A percentile compares a stretch with the other conserved stretches of the same genome.
Conservation (phyloP, 2,113 vertebrate genomes). For the Rhinolophus ferrumequinum region DNA sequence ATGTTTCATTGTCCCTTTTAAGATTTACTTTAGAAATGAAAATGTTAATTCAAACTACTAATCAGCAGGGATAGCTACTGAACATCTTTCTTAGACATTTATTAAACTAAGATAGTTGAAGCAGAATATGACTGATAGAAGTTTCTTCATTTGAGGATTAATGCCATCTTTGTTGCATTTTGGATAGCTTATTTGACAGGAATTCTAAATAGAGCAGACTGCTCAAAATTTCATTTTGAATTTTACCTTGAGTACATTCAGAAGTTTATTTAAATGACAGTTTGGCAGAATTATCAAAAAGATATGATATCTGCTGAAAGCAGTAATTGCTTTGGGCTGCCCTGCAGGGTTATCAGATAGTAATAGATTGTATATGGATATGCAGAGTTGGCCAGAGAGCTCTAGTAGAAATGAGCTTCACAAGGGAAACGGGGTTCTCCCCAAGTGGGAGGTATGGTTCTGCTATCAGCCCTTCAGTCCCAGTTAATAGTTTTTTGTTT, state of each 20-base stretch:
- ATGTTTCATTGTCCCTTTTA: background rate
- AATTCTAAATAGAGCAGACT: slow-evolving; percentile 53
- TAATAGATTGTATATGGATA: background rate
- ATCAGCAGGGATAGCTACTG: background rate
- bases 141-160: slow-evolving; percentile 25
- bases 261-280: slow-evolving; percentile 57
- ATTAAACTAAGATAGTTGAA: slow-evolving; percentile 14
- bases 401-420: background rate
- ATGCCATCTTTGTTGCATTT: slow-evolving; percentile 17
- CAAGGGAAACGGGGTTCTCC: background rate
- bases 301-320: background rate
- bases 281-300: slow-evolving; percentile 59
- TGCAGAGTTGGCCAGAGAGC: background rate
- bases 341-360: background rate
- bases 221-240: slow-evolving; percentile 39
- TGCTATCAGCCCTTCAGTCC: background rate
- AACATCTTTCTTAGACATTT: background rate
- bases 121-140: background rate
- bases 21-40: slow-evolving; percentile 20
- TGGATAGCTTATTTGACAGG: slow-evolving; percentile 14
- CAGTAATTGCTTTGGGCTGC: slow-evolving; percentile 41
- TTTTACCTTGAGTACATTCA: slow-evolving; percentile 41
- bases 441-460: background rate
- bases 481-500: background rate
- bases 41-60: background rate